Conservation (phyloP, 2,797 vertebrate genomes). For the Melanotaenia boesemani region DNA sequence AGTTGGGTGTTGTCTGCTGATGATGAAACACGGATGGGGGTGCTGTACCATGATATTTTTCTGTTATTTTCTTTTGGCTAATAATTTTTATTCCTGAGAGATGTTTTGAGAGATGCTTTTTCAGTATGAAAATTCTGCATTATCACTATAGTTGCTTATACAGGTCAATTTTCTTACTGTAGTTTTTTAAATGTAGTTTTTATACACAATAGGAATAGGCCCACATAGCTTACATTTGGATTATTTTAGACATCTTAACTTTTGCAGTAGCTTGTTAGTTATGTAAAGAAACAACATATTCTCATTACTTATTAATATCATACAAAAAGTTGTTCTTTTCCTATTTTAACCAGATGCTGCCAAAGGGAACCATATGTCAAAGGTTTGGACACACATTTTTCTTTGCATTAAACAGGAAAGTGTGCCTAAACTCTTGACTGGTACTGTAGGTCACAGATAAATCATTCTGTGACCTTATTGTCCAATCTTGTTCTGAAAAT, state of each 20-base stretch:
- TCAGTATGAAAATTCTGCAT: neutral
- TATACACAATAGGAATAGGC: neutral
- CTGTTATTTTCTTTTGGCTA: neutral
- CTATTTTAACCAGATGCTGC: too few relatives aligned
- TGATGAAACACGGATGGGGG: neutral
- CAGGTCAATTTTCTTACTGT: neutral
- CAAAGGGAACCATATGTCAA: too few relatives aligned
- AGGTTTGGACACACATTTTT: too few relatives aligned
- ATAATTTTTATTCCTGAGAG: too few relatives aligned
- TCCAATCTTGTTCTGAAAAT: too few relatives aligned
- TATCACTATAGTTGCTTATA: neutral
- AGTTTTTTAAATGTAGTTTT: neutral
- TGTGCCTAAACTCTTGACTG: too few relatives aligned
- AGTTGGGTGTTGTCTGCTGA: neutral
- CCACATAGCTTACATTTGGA: neutral
- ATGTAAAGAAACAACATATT: neutral
- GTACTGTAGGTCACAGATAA: too few relatives aligned
- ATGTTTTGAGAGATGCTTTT: neutral
- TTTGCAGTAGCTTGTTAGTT: conserved; percentile 8
- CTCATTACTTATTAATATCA: too few relatives aligned
- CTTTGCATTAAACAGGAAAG: too few relatives aligned
- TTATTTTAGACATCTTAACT: conserved; percentile 5
- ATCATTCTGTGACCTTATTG: too few relatives aligned
- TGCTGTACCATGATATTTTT: neutral
- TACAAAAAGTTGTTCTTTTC: too few relatives aligned